These are phyloP conservation scores for Falco concolor DNA, from an alignment of 2,797 vertebrate genomes.

Conservation along the genomic window DNA sequence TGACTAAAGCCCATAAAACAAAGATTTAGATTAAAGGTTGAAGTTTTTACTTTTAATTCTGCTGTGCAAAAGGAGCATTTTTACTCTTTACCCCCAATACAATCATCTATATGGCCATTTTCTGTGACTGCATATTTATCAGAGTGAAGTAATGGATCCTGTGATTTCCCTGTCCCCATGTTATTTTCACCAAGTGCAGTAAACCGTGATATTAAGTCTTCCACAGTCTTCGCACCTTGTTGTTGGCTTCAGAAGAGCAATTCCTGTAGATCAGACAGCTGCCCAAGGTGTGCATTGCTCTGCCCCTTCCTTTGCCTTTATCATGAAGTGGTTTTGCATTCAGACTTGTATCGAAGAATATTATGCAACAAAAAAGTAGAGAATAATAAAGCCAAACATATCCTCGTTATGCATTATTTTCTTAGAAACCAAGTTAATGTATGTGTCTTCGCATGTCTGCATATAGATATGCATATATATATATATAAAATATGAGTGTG, in stretches of 20 bases:
- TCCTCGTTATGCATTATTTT: not conserved
- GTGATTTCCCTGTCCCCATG: not conserved
- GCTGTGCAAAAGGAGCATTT: not conserved
- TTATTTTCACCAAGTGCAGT: not conserved
- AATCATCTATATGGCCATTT: not conserved
- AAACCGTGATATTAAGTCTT: not conserved
- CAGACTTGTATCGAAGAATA: not conserved
- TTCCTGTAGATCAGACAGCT: not conserved
- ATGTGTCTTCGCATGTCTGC: not conserved
- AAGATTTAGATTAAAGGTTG: not conserved
- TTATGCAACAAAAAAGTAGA: not conserved
- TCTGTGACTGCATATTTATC: not conserved
- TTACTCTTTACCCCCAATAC: not conserved
- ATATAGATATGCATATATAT: not conserved
- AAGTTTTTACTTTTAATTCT: not conserved
- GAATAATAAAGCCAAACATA: not conserved
- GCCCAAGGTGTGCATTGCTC: not conserved
- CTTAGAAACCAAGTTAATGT: not conserved
- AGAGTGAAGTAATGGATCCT: not conserved
- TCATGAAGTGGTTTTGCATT: not conserved
- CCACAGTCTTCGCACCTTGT: not conserved
- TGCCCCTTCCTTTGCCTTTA: not conserved
- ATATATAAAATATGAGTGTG: not conserved
- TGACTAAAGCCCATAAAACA: conserved; percentile 54
- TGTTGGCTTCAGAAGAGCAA: not conserved